Conservation (phyloP, 2,797 vertebrate genomes). For the Gastrophryne carolinensis region DNA sequence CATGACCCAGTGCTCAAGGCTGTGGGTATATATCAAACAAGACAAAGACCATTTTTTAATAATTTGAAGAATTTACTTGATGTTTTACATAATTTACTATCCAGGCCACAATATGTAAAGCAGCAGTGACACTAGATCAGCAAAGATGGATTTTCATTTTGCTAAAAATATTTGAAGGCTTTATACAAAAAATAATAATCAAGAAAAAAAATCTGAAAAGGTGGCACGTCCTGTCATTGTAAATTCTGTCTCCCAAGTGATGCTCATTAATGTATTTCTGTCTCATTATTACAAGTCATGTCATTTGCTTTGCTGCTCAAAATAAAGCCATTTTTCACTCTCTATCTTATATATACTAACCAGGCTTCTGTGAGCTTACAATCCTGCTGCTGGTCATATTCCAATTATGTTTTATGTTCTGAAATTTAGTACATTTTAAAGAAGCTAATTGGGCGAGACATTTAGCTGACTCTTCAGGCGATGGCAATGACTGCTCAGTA, state of each 20-base stretch:
- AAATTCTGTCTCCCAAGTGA: constrained; percentile 45
- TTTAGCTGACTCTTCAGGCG: too few relatives aligned
- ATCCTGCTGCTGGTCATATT: background rate
- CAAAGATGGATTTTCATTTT: constrained; percentile 33
- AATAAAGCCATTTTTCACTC: constrained; percentile 21
- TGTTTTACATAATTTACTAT: background rate
- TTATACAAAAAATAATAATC: constrained; percentile 8
- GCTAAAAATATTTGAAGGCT: constrained; percentile 8
- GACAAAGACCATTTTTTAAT: too few relatives aligned
- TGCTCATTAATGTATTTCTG: constrained; percentile 44
- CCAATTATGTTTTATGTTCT: background rate
- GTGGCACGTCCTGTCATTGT: constrained; percentile 33
- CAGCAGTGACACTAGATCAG: constrained; percentile 5
- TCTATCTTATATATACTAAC: constrained; percentile 31
- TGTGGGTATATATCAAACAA: too few relatives aligned
- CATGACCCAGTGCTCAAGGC: too few relatives aligned
- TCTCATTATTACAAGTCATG: constrained; percentile 44
- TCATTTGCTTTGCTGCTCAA: constrained; percentile 22
- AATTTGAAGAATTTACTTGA: background rate
- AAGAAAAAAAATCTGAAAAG: constrained; percentile 12
- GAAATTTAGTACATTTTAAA: background rate
- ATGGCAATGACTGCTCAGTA: too few relatives aligned
- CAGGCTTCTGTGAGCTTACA: background rate
- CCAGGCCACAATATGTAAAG: constrained; percentile 8
- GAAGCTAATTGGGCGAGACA: background rate